A percentile compares a stretch with the other conserved stretches of the same genome.
Conservation (phyloP, 2,888 invertebrate genomes). For the Acronicta alni region DNA sequence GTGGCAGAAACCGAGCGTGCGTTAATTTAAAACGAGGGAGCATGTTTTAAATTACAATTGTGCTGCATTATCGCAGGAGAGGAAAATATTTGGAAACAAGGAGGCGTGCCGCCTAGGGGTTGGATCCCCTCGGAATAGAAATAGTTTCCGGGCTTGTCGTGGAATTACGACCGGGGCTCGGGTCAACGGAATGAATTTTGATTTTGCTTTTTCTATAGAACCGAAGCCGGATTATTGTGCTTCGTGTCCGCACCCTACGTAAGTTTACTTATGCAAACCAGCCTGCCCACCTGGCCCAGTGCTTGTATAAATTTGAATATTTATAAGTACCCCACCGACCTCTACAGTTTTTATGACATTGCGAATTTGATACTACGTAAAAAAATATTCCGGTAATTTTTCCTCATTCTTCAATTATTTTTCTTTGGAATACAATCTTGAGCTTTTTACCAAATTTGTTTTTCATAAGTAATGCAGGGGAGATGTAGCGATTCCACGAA, state of each 20-base stretch:
- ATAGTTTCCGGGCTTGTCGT: conserved; percentile 80
- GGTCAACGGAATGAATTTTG: conserved; percentile 86
- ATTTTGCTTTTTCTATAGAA: conserved; percentile 82
- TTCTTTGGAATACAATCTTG: conserved; percentile 45
- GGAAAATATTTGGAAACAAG: conserved; percentile 75
- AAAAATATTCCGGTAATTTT: conserved; percentile 51
- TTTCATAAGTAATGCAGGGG: conserved; percentile 48
- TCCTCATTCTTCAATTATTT: conserved; percentile 61
- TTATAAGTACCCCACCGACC: conserved; percentile 64
- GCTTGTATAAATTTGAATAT: conserved; percentile 77
- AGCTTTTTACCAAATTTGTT: conserved; percentile 56
- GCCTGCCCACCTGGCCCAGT: conserved; percentile 65
- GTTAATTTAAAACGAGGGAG: conserved; percentile 65
- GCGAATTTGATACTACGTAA: conserved; percentile 66
- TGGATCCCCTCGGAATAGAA: conserved; percentile 81
- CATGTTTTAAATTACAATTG: conserved; percentile 73
- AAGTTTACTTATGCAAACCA: conserved; percentile 75
- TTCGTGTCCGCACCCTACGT: conserved; percentile 62
- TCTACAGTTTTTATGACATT: conserved; percentile 69
- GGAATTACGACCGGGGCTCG: conserved; percentile 76
- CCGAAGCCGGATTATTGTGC: conserved; percentile 72
- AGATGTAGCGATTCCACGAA: conserved; percentile 33
- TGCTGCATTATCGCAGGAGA: conserved; percentile 58
- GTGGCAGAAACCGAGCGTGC: conserved; percentile 56
- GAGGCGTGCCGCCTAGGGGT: conserved; percentile 69